Evolutionary conservation across 2,888 invertebrate genomes (phyloP), one percentile per base, ranked within the genome.

Genomic region (Trichogramma dendrolimi): DNA sequence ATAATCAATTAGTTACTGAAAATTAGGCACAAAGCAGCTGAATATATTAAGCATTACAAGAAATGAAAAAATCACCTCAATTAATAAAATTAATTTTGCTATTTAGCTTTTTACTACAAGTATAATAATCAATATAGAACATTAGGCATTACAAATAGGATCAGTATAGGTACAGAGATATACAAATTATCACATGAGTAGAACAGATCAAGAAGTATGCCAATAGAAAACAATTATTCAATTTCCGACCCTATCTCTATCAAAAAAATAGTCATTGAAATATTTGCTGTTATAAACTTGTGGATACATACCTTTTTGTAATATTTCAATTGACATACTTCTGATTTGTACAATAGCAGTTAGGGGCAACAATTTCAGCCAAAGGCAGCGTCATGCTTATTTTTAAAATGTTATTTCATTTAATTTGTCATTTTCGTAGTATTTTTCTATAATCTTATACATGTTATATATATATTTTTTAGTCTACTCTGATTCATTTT

Each of bases 131-230:
- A 61, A 56, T 53, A 51, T 60, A 51, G 50, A 65, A 53, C 62
- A 63, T 65, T 65, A 62, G 55, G 62, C 58, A 39, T 55, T 66
- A 68, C 66, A 69, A 63, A 66, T 65, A 69, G 27, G 68, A 64
- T 69, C 72, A 72, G 72, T 74, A 73, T 74, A 72, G 76, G 75
- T 74, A 73, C 71, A 72, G 75, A 75, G 72, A 75, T 73, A 72
- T 74, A 75, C 71, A 75, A 76, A 75, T 76, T 76, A 77, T 77
- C 76, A 76, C 76, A 76, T 75, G 75, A 76, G 74, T 75, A 74
- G 73, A 60, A 76, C 73, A 75, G 75, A 73, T 73, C 68, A 75
- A 73, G 57, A 63, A 65, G 60, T 61, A 56, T 63, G 61, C 54
- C 61, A 52, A 40, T 38, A 4, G 57, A 65, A 55, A 60, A 55